These are phyloP conservation scores for Mesoclemmys tuberculata DNA, from an alignment of 2,113 vertebrate species.

Conservation along the genomic window DNA sequence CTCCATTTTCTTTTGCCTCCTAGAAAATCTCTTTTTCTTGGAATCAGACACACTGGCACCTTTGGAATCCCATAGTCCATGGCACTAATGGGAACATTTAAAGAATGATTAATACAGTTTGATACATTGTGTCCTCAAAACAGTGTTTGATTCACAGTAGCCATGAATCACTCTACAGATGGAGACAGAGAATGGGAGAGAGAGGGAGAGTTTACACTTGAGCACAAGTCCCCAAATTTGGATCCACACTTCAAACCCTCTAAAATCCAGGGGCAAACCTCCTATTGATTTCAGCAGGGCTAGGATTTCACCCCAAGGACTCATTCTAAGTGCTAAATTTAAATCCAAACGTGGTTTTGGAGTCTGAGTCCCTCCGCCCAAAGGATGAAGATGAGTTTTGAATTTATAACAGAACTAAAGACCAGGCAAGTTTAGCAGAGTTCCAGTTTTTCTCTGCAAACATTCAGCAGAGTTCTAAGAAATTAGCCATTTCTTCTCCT, in stretches of 20 bases:
- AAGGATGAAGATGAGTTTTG: rapidly evolving
- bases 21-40: conserved; percentile 79
- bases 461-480: background rate
- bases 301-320: too few species aligned
- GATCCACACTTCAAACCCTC: background rate
- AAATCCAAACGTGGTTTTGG: background rate
- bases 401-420: background rate
- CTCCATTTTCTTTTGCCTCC: conserved; percentile 72
- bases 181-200: background rate
- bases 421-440: background rate
- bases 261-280: background rate
- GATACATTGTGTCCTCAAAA: background rate
- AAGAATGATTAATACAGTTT: background rate
- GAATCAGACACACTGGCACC: conserved; percentile 79
- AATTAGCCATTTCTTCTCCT: rapidly evolving
- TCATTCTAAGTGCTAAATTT: too few species aligned
- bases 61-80: conserved; percentile 85
- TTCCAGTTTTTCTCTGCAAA: background rate
- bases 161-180: background rate
- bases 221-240: background rate
- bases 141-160: background rate
- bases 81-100: conserved; percentile 66
- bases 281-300: background rate
- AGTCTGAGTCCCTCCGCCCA: background rate
- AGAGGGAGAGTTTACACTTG: background rate